Percentiles rank a stretch among this genome's conserved stretches.
phyloP scores from a whole-genome alignment of 2,797 vertebrate genomes.

The Petrocephalus sullivani region DNA sequence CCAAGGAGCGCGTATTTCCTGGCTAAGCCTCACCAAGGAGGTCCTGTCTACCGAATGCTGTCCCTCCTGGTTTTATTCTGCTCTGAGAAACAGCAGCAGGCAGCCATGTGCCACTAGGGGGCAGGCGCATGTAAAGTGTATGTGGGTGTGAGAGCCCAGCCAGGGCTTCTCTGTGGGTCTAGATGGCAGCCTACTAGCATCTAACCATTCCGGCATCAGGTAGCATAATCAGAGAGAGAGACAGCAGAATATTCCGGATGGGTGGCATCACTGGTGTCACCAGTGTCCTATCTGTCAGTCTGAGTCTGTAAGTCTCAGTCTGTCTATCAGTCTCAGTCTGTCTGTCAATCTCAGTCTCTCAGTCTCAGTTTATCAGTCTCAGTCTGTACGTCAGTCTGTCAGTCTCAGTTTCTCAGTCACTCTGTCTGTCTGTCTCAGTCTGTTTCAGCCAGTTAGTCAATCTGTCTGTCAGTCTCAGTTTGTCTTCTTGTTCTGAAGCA shows the following conservation, averaged over 20 bases:
- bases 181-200: background rate
- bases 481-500: background rate
- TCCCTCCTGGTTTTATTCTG: background rate
- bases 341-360: background rate
- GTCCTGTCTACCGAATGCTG: background rate
- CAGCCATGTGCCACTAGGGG: background rate
- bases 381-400: background rate
- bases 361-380: background rate
- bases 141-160: background rate
- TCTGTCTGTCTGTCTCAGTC: background rate
- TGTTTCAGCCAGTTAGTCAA: background rate
- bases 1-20: background rate
- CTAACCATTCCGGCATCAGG: background rate
- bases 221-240: background rate
- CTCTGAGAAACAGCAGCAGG: background rate
- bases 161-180: background rate
- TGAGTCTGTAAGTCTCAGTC: background rate
- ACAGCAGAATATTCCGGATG: background rate
- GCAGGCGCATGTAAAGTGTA: background rate
- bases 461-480: background rate
- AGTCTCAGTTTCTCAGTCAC: background rate
- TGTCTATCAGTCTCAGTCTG: background rate
- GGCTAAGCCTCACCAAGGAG: background rate
- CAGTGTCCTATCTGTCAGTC: background rate
- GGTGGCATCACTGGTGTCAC: too few relatives aligned